These are phyloP conservation scores for Dryococelus australis DNA, from an alignment of 2,888 invertebrate genomes.

Conservation along the genomic window DNA sequence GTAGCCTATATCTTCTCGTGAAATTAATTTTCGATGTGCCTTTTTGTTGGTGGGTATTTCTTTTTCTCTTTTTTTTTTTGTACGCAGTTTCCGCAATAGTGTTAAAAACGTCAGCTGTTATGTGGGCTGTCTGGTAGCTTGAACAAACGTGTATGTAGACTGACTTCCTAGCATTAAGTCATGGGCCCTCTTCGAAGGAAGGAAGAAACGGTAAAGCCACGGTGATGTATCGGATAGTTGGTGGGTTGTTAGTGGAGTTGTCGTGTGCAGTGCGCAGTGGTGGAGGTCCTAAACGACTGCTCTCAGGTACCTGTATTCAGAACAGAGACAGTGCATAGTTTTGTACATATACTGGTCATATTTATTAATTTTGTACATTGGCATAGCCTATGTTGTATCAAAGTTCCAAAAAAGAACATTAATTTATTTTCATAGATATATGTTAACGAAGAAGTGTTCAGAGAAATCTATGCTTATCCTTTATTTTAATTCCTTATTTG, in stretches of 20 bases:
- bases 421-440: conserved; percentile 9
- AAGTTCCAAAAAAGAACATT: conserved; percentile 9
- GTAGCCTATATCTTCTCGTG: neutral
- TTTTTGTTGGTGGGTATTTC: neutral
- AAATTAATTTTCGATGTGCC: neutral
- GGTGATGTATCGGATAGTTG: neutral
- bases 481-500: neutral
- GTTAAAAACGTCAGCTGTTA: neutral
- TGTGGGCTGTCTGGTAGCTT: neutral
- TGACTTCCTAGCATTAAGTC: neutral
- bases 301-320: conserved; percentile 1
- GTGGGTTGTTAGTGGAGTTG: neutral
- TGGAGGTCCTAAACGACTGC: neutral
- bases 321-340: neutral
- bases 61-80: neutral
- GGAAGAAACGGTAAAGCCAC: too few relatives aligned
- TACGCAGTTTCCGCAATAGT: neutral
- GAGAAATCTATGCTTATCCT: neutral
- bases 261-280: neutral
- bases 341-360: neutral
- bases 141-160: neutral
- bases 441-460: conserved; percentile 9
- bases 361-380: conserved; percentile 16
- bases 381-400: neutral
- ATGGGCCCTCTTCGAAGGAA: neutral